Percentiles rank a stretch among this genome's conserved stretches.
These are phyloP conservation scores for Genyomyrus donnyi DNA, from an alignment of 2,113 vertebrate genomes.

Conservation along the genomic window DNA sequence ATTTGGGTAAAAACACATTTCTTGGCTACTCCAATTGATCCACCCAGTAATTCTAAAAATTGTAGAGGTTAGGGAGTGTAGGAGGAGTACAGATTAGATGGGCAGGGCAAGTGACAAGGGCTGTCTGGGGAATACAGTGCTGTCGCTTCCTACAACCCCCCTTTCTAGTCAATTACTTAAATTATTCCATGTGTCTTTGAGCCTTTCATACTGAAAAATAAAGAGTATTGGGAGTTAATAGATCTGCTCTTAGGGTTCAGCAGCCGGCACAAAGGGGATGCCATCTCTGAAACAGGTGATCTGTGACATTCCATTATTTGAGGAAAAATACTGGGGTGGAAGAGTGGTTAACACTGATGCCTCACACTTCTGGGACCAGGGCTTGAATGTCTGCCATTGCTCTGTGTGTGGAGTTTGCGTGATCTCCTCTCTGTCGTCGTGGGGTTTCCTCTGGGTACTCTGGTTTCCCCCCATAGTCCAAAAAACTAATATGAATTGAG, in stretches of 20 bases:
- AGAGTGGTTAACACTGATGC: background rate
- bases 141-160: background rate
- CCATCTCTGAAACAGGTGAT: background rate
- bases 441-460: background rate
- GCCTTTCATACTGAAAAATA: background rate
- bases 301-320: constrained; percentile 5
- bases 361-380: background rate
- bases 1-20: background rate
- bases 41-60: background rate
- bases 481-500: background rate
- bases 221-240: background rate
- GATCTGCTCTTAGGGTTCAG: background rate
- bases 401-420: background rate
- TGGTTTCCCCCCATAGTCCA: background rate
- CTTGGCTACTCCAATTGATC: background rate
- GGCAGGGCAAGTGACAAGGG: background rate
- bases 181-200: background rate
- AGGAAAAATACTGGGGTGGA: background rate
- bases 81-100: background rate
- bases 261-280: background rate
- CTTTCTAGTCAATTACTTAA: background rate
- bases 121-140: background rate
- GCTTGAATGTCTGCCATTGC: background rate
- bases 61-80: background rate
- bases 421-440: background rate